Conservation (phyloP, 1,140 invertebrate species). For the Tachypleus tridentatus region DNA sequence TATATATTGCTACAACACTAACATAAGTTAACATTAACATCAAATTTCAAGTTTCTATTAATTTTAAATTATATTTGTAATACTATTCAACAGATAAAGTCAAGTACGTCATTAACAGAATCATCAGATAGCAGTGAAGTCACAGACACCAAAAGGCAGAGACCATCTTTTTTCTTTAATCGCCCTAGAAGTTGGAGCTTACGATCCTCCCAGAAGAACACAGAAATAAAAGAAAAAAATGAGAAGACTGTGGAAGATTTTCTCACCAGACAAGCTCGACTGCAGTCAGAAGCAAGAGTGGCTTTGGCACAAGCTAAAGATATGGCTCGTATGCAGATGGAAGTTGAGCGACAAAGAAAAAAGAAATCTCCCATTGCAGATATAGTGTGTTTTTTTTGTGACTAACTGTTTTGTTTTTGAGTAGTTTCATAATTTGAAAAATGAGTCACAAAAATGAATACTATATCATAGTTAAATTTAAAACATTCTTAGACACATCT, state of each 20-base stretch:
- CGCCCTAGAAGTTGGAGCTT: slow-evolving; percentile 13
- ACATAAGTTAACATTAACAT: too few relatives aligned
- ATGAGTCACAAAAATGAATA: too few relatives aligned
- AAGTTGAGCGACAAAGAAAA: slow-evolving; percentile 66
- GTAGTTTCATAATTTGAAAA: too few relatives aligned
- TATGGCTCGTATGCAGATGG: slow-evolving; percentile 86
- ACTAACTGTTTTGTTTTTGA: too few relatives aligned
- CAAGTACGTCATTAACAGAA: too few relatives aligned
- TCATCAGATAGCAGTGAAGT: too few relatives aligned
- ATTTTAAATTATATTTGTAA: too few relatives aligned
- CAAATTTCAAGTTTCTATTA: too few relatives aligned
- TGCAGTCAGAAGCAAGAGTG: slow-evolving; percentile 79
- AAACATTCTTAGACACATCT: too few relatives aligned
- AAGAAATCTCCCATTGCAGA: slow-evolving; percentile 72
- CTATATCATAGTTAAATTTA: too few relatives aligned
- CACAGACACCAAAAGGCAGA: background rate
- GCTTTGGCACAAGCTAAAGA: slow-evolving; percentile 80
- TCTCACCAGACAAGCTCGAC: slow-evolving; percentile 29
- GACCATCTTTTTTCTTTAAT: slow-evolving; percentile 21
- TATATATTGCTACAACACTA: too few relatives aligned
- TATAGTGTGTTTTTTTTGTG: slow-evolving; percentile 47
- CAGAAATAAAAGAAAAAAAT: background rate
- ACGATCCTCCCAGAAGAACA: background rate
- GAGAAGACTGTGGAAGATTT: slow-evolving; percentile 16
- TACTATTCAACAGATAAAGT: too few relatives aligned